Conservation (phyloP, 1,140 invertebrate species). For the Meteorus sp. region DNA sequence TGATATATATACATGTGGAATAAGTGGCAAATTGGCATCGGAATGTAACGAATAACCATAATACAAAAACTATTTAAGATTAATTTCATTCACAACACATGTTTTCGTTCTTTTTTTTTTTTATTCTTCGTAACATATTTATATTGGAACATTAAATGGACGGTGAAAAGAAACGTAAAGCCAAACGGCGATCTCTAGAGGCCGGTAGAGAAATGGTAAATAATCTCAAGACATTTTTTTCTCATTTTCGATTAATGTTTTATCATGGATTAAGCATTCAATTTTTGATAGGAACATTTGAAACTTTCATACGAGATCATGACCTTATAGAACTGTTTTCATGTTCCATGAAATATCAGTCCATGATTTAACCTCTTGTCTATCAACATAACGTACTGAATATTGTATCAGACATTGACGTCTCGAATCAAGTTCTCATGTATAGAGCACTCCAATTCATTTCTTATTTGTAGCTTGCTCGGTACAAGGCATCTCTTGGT, state of each 20-base stretch:
- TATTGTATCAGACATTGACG: neutral
- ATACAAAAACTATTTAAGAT: neutral
- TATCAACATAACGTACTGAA: neutral
- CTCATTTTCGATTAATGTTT: slow-evolving; percentile 17
- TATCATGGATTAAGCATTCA: neutral
- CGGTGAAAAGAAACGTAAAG: slow-evolving; percentile 36
- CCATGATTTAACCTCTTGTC: neutral
- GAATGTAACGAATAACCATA: neutral
- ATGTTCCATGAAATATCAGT: too few species aligned
- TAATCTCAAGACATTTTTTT: slow-evolving; percentile 26
- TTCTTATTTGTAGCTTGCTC: slow-evolving; percentile 38
- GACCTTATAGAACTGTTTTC: neutral
- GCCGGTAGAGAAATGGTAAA: slow-evolving; percentile 44
- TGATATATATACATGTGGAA: neutral
- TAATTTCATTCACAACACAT: neutral
- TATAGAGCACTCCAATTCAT: slow-evolving; percentile 5
- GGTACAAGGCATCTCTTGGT: slow-evolving; percentile 36
- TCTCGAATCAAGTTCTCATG: neutral
- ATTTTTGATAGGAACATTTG: neutral
- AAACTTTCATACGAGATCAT: neutral
- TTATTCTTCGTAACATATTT: too few species aligned
- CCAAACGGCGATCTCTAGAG: slow-evolving; percentile 39
- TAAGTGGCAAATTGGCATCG: too few species aligned
- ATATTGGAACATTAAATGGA: slow-evolving; percentile 40
- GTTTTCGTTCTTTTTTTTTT: too few species aligned